A percentile compares a stretch with the other conserved stretches of the same genome.
phyloP scores from a whole-genome alignment of 2,797 vertebrate genomes.

The Peromyscus eremicus region DNA sequence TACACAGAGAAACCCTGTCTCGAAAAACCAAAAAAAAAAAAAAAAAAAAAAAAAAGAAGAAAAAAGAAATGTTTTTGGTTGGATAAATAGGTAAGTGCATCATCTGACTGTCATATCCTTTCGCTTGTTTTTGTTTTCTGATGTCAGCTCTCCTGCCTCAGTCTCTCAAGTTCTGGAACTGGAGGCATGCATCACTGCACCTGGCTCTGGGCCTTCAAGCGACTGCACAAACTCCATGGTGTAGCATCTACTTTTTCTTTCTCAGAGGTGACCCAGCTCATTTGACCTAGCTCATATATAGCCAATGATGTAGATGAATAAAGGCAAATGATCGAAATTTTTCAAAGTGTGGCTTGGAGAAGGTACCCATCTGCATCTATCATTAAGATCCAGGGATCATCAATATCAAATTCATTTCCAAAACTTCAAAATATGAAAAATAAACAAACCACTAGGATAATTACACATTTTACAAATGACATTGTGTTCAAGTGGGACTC shows the following conservation, averaged over 20 bases:
- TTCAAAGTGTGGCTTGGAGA: constrained; percentile 51
- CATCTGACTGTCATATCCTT: not conserved
- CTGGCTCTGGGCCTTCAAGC: not conserved
- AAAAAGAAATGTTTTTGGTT: constrained; percentile 39
- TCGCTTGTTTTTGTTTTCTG: not conserved
- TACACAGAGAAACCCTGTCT: too few species aligned
- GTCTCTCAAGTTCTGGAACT: not conserved
- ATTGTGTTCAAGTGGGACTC: constrained; percentile 32
- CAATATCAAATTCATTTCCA: constrained; percentile 49
- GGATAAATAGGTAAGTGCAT: not conserved
- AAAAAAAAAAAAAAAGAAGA: too few species aligned
- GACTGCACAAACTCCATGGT: not conserved
- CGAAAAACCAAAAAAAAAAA: too few species aligned
- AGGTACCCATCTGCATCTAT: not conserved
- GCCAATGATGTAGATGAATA: constrained; percentile 21
- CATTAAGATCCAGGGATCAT: constrained; percentile 14
- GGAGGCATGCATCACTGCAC: too few species aligned
- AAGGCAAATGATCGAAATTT: constrained; percentile 51
- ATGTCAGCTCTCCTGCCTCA: not conserved
- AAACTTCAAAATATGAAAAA: constrained; percentile 39
- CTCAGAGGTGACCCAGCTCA: not conserved
- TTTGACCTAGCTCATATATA: not conserved
- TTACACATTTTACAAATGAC: constrained; percentile 44
- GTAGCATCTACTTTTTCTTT: not conserved
- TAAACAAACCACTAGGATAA: constrained; percentile 20